Evolutionary conservation across 2,113 vertebrate species (phyloP).

Genomic region (Hemicordylus capensis): DNA sequence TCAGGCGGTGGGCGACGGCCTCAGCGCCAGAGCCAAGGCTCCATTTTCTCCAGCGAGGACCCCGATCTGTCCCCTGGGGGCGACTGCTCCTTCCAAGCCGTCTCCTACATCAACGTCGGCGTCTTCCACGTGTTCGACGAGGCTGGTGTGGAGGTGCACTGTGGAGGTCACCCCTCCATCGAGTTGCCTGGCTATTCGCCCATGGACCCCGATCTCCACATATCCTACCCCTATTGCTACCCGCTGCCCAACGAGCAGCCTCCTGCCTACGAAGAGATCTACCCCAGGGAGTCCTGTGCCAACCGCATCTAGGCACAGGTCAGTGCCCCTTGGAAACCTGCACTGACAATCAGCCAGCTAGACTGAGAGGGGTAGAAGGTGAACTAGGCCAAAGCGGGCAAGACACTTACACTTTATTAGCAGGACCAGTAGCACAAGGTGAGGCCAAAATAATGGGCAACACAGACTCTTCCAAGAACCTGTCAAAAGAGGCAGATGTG

Average conservation of each 20-base stretch:
- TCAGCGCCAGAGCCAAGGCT: slow-evolving; percentile 80
- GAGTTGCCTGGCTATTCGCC: slow-evolving; percentile 93
- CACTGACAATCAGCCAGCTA: neutral
- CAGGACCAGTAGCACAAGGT: neutral
- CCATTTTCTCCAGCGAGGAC: slow-evolving; percentile 85
- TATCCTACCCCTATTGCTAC: slow-evolving; percentile 89
- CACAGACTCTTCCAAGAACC: neutral
- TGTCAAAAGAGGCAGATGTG: neutral
- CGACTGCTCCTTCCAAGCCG: slow-evolving; percentile 79
- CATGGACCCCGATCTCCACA: slow-evolving; percentile 87
- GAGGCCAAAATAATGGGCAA: neutral
- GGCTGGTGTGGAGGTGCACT: slow-evolving; percentile 88
- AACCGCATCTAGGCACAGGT: slow-evolving; percentile 39
- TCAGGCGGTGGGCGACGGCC: slow-evolving; percentile 66
- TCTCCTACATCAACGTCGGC: slow-evolving; percentile 93
- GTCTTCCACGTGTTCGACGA: slow-evolving; percentile 84
- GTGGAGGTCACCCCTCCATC: slow-evolving; percentile 90
- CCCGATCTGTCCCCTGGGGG: slow-evolving; percentile 81
- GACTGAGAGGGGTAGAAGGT: neutral
- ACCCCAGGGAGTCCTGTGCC: slow-evolving; percentile 77
- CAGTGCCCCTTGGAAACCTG: neutral
- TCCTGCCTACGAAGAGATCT: slow-evolving; percentile 91
- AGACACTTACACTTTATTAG: neutral
- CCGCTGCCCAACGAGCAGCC: slow-evolving; percentile 85
- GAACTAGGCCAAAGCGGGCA: neutral